A percentile compares a stretch with the other conserved stretches of the same genome.
Evolutionary conservation across 2,888 invertebrate genomes (phyloP).

Genomic region (Agonopterix alstromeriana): DNA sequence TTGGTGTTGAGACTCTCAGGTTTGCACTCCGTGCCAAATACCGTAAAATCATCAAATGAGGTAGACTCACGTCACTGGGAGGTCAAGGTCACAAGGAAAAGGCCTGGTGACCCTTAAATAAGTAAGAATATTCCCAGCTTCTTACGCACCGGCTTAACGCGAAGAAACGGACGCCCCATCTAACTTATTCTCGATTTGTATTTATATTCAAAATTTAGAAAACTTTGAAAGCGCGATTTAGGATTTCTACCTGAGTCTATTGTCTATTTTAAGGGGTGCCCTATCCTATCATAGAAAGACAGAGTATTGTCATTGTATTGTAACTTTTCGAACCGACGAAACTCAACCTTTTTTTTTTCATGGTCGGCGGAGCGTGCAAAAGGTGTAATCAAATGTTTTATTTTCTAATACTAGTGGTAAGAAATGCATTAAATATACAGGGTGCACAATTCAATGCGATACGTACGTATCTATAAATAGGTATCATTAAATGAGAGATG

Average conservation of each 20-base stretch:
- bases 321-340: background rate
- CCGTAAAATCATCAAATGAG: slow-evolving; percentile 39
- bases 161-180: slow-evolving; percentile 62
- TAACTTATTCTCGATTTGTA: slow-evolving; percentile 10
- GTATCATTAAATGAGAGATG: no score
- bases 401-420: no score
- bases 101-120: slow-evolving; percentile 10
- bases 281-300: slow-evolving; percentile 19
- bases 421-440: no score
- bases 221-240: slow-evolving; percentile 49
- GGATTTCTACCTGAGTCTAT: slow-evolving; percentile 46
- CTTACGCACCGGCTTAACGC: slow-evolving; percentile 51
- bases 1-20: slow-evolving; percentile 35
- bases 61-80: slow-evolving; percentile 53
- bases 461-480: no score
- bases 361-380: background rate
- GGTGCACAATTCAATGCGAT: no score
- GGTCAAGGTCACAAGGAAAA: slow-evolving; percentile 20
- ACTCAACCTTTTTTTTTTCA: background rate
- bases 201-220: slow-evolving; percentile 24
- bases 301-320: slow-evolving; percentile 25
- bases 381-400: background rate
- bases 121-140: slow-evolving; percentile 45
- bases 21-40: slow-evolving; percentile 62
- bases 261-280: slow-evolving; percentile 31